These are phyloP conservation scores for Ennomos quercinarius DNA, from an alignment of 2,888 invertebrate genomes.

Conservation along the genomic window DNA sequence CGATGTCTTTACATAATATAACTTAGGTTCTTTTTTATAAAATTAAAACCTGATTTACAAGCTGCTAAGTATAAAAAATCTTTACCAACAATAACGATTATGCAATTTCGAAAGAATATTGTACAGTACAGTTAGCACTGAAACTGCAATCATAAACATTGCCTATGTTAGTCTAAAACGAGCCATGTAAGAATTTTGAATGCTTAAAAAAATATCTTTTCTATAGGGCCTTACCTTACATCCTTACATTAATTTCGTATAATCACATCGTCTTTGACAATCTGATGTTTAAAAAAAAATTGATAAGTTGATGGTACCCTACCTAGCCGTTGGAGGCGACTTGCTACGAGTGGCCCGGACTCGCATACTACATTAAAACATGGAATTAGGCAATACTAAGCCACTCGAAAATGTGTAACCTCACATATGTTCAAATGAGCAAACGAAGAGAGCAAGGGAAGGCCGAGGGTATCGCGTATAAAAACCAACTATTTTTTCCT, in stretches of 20 bases:
- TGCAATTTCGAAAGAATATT: constrained; percentile 71
- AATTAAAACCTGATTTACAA: constrained; percentile 79
- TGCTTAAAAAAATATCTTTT: constrained; percentile 84
- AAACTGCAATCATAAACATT: constrained; percentile 51
- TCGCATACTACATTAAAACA: constrained; percentile 45
- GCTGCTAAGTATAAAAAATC: constrained; percentile 77
- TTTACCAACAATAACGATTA: constrained; percentile 80
- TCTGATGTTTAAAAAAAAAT: constrained; percentile 71
- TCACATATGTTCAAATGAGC: constrained; percentile 71
- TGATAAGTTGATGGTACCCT: constrained; percentile 63
- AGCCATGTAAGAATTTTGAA: constrained; percentile 78
- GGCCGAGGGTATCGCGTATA: constrained; percentile 62
- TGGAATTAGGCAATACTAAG: constrained; percentile 58
- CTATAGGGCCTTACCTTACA: constrained; percentile 84
- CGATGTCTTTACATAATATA: constrained; percentile 74
- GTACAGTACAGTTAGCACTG: constrained; percentile 53
- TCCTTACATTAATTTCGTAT: constrained; percentile 82
- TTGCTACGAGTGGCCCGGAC: constrained; percentile 54
- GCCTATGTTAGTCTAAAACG: constrained; percentile 64
- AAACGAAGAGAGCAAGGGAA: constrained; percentile 75
- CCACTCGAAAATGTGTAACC: constrained; percentile 68
- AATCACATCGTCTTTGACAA: constrained; percentile 83
- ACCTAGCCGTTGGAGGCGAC: constrained; percentile 60
- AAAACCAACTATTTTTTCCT: constrained; percentile 65
- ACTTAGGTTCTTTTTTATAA: constrained; percentile 66